These are phyloP conservation scores for Podargus strigoides DNA, from an alignment of 2,797 vertebrate species.

Conservation along the genomic window DNA sequence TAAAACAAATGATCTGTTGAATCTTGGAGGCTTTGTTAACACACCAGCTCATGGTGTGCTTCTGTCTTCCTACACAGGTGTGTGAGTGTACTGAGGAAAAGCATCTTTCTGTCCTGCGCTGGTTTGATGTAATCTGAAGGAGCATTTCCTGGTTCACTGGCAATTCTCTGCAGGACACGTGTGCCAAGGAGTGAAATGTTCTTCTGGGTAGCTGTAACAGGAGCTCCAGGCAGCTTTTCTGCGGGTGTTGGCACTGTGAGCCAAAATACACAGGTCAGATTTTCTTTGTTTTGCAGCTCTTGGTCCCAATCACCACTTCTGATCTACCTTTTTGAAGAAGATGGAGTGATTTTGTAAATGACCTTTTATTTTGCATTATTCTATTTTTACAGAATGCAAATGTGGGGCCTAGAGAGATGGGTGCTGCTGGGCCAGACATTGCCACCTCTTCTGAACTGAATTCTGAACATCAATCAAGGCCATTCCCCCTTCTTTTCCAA, in stretches of 20 bases:
- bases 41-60: neutral
- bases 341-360: neutral
- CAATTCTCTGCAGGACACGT: neutral
- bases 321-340: neutral
- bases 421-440: neutral
- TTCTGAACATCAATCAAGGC: neutral
- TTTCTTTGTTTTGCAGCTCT: neutral
- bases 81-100: neutral
- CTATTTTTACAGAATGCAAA: neutral
- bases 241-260: neutral
- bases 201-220: neutral
- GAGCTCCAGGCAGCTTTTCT: neutral
- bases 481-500: neutral
- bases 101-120: no score
- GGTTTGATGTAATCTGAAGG: neutral
- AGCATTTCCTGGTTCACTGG: neutral
- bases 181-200: neutral
- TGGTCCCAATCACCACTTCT: neutral
- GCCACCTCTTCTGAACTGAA: neutral
- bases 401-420: neutral
- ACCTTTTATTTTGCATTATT: neutral
- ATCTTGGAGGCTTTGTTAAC: accelerated
- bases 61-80: neutral
- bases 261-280: neutral
- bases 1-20: accelerated